Conservation (phyloP, 1,140 invertebrate species). For the Tribolium madens region DNA sequence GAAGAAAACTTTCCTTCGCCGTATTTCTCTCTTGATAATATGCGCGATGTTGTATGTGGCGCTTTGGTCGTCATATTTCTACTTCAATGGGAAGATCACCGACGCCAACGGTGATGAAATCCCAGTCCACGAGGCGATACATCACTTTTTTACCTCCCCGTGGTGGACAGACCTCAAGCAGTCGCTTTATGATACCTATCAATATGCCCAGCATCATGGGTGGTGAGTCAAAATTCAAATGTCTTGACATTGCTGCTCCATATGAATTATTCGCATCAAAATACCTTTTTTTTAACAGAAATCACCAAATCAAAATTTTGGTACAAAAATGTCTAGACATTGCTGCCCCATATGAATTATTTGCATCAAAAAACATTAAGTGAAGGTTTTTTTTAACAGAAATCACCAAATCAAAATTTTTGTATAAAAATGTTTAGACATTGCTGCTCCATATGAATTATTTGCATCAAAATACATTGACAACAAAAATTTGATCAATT, state of each 20-base stretch:
- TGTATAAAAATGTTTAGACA: too few relatives aligned
- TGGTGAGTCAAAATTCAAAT: constrained; percentile 72
- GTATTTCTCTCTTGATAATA: constrained; percentile 70
- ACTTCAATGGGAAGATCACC: constrained; percentile 90
- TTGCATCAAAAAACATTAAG: too few relatives aligned
- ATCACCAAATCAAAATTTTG: too few relatives aligned
- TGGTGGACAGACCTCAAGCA: constrained; percentile 82
- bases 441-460: too few relatives aligned
- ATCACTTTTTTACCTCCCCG: constrained; percentile 92
- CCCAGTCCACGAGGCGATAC: constrained; percentile 86
- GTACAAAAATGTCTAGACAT: too few relatives aligned
- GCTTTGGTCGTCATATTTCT: constrained; percentile 83
- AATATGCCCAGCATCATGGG: constrained; percentile 58
- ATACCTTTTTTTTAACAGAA: too few relatives aligned
- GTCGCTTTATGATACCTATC: constrained; percentile 75
- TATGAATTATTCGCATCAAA: too few relatives aligned
- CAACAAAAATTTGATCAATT: too few relatives aligned
- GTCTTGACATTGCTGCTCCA: too few relatives aligned
- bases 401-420: too few relatives aligned
- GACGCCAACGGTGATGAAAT: constrained; percentile 90
- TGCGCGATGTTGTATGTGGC: constrained; percentile 78
- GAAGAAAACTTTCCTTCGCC: constrained; percentile 63
- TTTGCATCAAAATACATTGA: too few relatives aligned
- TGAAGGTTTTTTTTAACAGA: neutral
- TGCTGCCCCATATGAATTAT: too few relatives aligned